Evolutionary conservation across 2,888 invertebrate genomes (phyloP), one percentile per base, ranked within the genome.

Genomic region (Anagyrus pseudococci): DNA sequence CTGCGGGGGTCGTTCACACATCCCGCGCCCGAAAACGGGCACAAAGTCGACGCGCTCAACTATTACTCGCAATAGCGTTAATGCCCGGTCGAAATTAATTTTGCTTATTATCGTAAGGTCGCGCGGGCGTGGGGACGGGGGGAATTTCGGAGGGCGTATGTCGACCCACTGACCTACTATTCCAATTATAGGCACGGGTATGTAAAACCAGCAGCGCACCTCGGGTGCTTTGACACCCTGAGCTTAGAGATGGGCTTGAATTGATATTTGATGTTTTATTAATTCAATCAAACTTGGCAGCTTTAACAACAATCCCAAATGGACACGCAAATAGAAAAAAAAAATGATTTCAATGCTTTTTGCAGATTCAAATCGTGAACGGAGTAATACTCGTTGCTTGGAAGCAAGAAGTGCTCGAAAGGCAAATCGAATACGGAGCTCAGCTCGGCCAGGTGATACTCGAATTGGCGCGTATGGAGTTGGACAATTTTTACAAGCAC

Each of bases 361-460:
- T 78, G 8, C 82, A 95, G 94, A 92, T 95, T 72, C 92, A 93
- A 84, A 90, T 93, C 59, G 88, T 94, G 41, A 94, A 90, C 78
- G 94, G 94, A 46, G 93, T 92, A 46, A 86, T 95, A 57, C 83
- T 95, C 55, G 90, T 95, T 71, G 91, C 92, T 67, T 95, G 94
- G 94, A 86, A 92, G 55, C 92, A 93, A 78, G 88, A 92, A 71
- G 89, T 93, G 4, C 83, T 94, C 70, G 93, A 94, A 82, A 86
- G 92, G 67, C 94, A 94, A 85, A 93, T 95, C 72, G 93, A 94
- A 82, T 94, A 93, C 78, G 94, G 94, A 64, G 93, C 93, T 68
- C 88, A 93, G 78, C 86, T 94, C 67, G 94, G 94, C 43, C 93
- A 94, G 83, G 90, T 92, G 61, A 89, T 90, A 70, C 87, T 94